phyloP scores from a whole-genome alignment of 2,797 vertebrate species.

The Clamator glandarius region DNA sequence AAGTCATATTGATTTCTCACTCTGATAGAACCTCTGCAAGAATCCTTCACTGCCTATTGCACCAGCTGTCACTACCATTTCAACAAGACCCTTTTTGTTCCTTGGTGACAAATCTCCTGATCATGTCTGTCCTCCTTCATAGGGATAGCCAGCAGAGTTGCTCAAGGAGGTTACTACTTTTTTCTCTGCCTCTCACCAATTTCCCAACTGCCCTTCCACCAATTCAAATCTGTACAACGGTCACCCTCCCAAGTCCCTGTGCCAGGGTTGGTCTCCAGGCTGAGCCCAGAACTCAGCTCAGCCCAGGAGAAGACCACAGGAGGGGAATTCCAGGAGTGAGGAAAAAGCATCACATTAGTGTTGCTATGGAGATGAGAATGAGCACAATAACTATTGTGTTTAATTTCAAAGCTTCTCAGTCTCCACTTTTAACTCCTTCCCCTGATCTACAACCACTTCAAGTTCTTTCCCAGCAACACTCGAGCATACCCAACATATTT shows the following conservation, averaged over 20 bases:
- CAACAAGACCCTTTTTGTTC: background rate
- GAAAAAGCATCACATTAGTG: background rate
- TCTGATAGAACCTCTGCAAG: background rate
- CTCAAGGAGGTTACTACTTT: background rate
- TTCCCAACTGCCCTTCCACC: background rate
- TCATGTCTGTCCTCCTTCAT: background rate
- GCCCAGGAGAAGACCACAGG: background rate
- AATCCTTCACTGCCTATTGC: background rate
- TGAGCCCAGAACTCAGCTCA: background rate
- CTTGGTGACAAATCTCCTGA: background rate
- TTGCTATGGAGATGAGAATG: conserved; percentile 51
- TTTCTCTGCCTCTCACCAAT: background rate
- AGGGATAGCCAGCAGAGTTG: background rate
- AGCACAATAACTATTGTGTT: conserved; percentile 49
- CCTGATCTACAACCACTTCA: background rate
- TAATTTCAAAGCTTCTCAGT: conserved; percentile 5
- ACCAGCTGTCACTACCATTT: background rate
- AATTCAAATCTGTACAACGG: background rate
- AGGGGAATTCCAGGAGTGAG: conserved; percentile 38
- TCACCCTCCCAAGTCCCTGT: background rate
- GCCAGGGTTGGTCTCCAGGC: background rate
- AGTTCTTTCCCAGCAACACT: background rate
- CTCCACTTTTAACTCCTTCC: conserved; percentile 15
- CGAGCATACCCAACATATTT: background rate
- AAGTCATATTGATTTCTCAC: background rate